Conservation (phyloP, 2,888 invertebrate genomes). For the Stegana nigrithorax region DNA sequence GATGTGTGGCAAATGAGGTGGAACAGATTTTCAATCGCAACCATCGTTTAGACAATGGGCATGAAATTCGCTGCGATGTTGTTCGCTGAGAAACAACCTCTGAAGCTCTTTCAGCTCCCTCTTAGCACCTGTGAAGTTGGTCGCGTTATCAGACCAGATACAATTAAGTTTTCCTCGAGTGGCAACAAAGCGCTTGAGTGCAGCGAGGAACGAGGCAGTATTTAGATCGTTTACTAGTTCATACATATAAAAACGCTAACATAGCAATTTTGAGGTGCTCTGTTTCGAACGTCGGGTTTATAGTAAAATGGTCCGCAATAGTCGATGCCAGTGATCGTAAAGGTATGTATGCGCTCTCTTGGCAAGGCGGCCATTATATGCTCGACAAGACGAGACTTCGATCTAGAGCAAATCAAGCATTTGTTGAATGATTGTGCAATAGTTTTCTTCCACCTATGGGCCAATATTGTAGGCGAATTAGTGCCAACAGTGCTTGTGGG, state of each 20-base stretch:
- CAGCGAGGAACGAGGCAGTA: too few species aligned
- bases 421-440: background rate
- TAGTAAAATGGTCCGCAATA: background rate
- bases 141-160: too few species aligned
- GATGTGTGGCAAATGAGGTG: background rate
- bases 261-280: background rate
- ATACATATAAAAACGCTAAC: background rate
- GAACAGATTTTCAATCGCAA: background rate
- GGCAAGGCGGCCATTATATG: background rate
- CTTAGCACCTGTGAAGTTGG: too few species aligned
- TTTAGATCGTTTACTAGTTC: background rate
- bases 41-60: background rate
- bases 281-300: background rate
- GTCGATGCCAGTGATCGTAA: background rate
- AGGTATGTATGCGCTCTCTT: background rate
- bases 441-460: background rate
- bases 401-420: background rate
- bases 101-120: too few species aligned
- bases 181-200: too few species aligned
- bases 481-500: background rate
- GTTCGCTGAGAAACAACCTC: background rate
- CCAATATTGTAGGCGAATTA: background rate
- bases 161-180: too few species aligned
- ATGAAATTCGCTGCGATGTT: background rate
- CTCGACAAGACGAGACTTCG: background rate